phyloP scores from a whole-genome alignment of 2,797 vertebrate genomes.

The Huso huso region DNA sequence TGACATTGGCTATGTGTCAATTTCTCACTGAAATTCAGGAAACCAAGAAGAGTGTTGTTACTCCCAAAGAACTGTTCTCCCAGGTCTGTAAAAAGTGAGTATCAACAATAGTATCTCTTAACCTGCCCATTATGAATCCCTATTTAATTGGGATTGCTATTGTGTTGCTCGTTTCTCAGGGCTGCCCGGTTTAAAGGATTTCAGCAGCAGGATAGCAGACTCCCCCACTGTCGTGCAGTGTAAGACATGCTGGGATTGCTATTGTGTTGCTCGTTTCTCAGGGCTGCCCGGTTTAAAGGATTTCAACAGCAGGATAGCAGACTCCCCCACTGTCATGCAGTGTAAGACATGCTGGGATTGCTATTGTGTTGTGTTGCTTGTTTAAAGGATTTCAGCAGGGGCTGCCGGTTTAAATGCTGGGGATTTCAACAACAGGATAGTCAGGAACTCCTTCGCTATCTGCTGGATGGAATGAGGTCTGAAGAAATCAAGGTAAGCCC shows the following conservation, averaged over 20 bases:
- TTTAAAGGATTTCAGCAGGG: constrained; percentile 59
- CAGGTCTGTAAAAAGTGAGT: constrained; percentile 98
- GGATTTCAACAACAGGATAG: constrained; percentile 86
- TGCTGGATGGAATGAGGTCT: constrained; percentile 89
- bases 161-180: constrained; percentile 45
- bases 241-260: not conserved
- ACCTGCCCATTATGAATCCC: not conserved
- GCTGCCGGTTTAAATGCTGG: constrained; percentile 88
- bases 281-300: constrained; percentile 50
- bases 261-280: constrained; percentile 33
- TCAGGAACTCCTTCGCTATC: constrained; percentile 89
- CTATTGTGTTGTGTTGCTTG: constrained; percentile 12
- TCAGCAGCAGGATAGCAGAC: too few relatives aligned
- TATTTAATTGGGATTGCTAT: not conserved
- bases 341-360: not conserved
- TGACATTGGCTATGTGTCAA: constrained; percentile 84
- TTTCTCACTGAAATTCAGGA: constrained; percentile 85
- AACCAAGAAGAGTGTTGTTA: constrained; percentile 73
- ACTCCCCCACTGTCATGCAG: too few relatives aligned
- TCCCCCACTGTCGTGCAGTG: too few relatives aligned
- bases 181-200: constrained; percentile 40
- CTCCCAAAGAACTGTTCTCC: constrained; percentile 83
- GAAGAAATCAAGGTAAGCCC: constrained; percentile 77
- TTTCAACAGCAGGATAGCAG: too few relatives aligned
- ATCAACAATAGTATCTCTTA: constrained; percentile 9